A percentile compares a stretch with the other conserved stretches of the same genome.
These are phyloP conservation scores for Ctenicera cuprea DNA, from an alignment of 2,888 invertebrate species.

Conservation along the genomic window DNA sequence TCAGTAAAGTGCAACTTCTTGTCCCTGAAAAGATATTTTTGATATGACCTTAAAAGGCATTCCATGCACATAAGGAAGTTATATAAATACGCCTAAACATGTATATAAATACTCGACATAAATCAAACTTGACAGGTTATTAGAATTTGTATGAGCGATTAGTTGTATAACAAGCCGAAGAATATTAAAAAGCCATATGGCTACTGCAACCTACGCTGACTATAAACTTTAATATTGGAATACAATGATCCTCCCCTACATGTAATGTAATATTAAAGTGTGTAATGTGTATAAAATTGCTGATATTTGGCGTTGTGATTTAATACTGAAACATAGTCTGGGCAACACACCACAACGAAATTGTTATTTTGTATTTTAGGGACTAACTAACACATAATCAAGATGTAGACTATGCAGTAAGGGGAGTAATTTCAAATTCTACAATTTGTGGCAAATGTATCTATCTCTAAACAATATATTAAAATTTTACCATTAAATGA, in stretches of 20 bases:
- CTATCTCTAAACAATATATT: no score
- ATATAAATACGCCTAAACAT: not conserved
- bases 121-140: slow-evolving; percentile 30
- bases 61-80: not conserved
- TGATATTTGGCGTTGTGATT: no score
- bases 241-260: slow-evolving; percentile 2
- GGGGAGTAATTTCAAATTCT: no score
- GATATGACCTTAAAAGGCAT: not conserved
- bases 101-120: slow-evolving; percentile 13
- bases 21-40: no score
- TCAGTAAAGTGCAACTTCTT: no score
- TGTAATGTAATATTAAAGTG: not conserved
- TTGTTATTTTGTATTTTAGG: no score
- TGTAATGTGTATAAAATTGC: not conserved
- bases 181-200: slow-evolving; percentile 31
- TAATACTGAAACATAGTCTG: no score
- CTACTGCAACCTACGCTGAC: not conserved
- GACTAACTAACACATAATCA: no score
- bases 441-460: no score
- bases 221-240: slow-evolving; percentile 22
- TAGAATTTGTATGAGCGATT: slow-evolving; percentile 34
- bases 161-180: slow-evolving; percentile 25
- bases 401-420: no score
- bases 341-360: no score
- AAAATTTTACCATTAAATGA: no score